Base-by-base conservation (phyloP, 2,113 vertebrate genomes). In the Machaerirhynchus nigripectus region DNA sequence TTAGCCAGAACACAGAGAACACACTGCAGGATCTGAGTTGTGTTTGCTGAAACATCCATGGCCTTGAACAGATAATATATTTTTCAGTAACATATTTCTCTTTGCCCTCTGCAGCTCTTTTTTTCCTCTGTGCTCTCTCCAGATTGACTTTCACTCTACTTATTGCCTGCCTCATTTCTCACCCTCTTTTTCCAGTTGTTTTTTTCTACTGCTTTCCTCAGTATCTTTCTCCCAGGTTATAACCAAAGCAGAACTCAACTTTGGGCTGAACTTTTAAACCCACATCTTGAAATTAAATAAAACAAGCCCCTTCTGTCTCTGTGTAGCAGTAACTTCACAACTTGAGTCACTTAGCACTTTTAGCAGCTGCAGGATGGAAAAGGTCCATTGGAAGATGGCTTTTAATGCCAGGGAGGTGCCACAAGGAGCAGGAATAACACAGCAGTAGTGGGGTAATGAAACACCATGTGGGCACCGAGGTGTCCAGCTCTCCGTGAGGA, bases 11-110 rank as follows among this genome's bases (percentile, higher is more conserved):
- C 75, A 87, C 69, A 50, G 73, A 56, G 65, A 93, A 64, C 86
- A 74, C 33, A 81, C 69, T 12, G 5, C 86, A 92, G 69, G 65
- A 46, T 90, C 87, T 90, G 73, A 90, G 65, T 60, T 87, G 88
- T 92, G 53, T 89, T 90, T 95, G 90, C 80, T 95, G 95, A 84
- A 96, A 80, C 57, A 53, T 53, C 74, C 13, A 1, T 47, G 49
- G 90, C 93, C 95, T 96, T 91, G 92, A 95, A 79, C 90, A 93
- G 86, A 95, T 87, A 96, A 89, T 94, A 93, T 82, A 76, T 96
- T 96, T 97, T 89, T 96, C 88, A 82, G 90, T 82, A 84, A 78
- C 83, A 65, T 81, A 71, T 89, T 95, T 95, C 83, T 95, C 69
- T 85, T 92, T 94, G 83, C 71, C 60, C 4, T 2, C 76, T 95